Base-by-base conservation (phyloP, 2,888 invertebrate species). In the Drosophila sordidapex region DNA sequence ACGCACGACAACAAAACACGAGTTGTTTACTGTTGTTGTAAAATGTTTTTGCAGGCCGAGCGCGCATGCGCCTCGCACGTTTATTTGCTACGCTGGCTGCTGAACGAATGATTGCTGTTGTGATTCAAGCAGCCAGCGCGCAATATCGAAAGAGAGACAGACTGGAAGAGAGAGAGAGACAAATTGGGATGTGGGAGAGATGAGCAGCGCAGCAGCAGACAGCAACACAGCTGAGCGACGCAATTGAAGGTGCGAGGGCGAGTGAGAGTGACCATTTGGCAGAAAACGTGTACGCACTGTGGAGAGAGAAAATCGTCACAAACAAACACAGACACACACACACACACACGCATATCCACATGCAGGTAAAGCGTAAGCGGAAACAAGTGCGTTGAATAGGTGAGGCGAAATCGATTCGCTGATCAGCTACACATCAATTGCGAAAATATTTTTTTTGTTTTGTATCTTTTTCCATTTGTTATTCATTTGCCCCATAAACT, bases 21-120 rank as follows among this genome's bases (percentile, higher is more conserved):
- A 56, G 38, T 33, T 27, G 18, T 54, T 51, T 51, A 31, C 10
- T 60, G 38, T 68, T 46, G 40, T 70, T 78, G 57, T 77, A 56
- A 60, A 68, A 57, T 61, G 43, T 40, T 76, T 76, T 43, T 38
- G 68, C 79, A 67, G 74, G 73, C 74, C 75, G 67, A 87, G 88
- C 89, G 89, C 90, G 88, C 89, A 85, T 77, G 88, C 89, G 89
- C 80, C 74, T 74, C 76, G 77, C 83, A 89, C 86, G 86, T 89
- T 77, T 46, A 71, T 61, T 74, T 73, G 77, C 79, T 85, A 70
- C 83, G 80, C 78, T 72, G 79, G 74, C 88, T 76, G 79, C 74
- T 63, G 56, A 83, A 79, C 83, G 79, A 89, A 87, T 87, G 82
- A 81, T 49, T 73, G 35, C 57, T 69, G 71, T 62, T 73, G 59